A percentile compares a stretch with the other conserved stretches of the same genome.
These are phyloP conservation scores for Magallana nippona DNA, from an alignment of 2,888 invertebrate species.

Conservation along the genomic window DNA sequence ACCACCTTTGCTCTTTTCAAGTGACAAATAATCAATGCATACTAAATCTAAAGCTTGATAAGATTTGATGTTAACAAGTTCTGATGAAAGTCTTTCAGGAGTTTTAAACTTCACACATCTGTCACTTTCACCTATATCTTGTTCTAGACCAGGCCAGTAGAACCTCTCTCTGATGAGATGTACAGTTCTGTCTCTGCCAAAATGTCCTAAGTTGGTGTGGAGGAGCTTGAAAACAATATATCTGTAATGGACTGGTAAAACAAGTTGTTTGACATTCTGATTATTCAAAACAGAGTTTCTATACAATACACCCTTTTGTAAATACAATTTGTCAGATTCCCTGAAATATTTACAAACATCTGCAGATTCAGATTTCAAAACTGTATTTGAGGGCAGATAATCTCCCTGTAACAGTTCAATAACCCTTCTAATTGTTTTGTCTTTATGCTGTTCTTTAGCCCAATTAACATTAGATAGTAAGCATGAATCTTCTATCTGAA, in stretches of 20 bases:
- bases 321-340: background rate
- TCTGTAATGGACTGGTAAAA: background rate
- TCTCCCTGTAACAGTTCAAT: background rate
- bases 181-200: background rate
- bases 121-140: background rate
- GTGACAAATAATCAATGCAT: background rate
- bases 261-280: background rate
- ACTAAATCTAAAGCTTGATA: background rate
- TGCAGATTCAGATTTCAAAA: background rate
- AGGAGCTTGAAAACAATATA: background rate
- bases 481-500: background rate
- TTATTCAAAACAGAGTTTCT: background rate
- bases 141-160: background rate
- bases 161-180: background rate
- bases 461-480: background rate
- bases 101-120: background rate
- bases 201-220: background rate
- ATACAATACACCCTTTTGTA: background rate
- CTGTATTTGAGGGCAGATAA: background rate
- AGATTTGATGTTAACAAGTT: background rate
- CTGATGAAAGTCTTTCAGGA: background rate
- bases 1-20: background rate
- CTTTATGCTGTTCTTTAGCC: too few relatives aligned
- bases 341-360: constrained; percentile 3
- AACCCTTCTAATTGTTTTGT: background rate